A percentile compares a stretch with the other conserved stretches of the same genome.
These are phyloP conservation scores for Mormyrus iriodes DNA, from an alignment of 2,113 vertebrate species.

Conservation along the genomic window DNA sequence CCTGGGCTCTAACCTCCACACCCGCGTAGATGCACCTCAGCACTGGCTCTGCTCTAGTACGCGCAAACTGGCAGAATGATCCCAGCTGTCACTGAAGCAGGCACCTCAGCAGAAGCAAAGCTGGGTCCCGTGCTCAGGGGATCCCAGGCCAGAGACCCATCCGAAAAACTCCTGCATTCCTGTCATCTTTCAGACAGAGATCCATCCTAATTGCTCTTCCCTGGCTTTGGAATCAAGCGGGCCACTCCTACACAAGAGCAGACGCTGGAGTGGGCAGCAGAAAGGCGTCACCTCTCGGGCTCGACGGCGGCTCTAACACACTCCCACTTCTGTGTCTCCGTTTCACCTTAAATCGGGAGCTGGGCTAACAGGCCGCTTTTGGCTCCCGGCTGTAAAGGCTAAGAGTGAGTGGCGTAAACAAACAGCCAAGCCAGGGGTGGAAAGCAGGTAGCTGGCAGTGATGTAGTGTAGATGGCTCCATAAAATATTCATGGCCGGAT, in stretches of 20 bases:
- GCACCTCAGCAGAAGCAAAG: not conserved
- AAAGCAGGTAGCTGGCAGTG: not conserved
- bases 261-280: not conserved
- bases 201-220: not conserved
- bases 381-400: not conserved
- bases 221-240: not conserved
- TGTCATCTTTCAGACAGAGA: not conserved
- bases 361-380: not conserved
- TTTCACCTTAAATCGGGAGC: not conserved
- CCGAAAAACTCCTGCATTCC: not conserved
- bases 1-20: not conserved
- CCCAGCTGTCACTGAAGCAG: not conserved
- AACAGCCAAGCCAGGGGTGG: not conserved
- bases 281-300: not conserved
- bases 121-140: not conserved
- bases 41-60: not conserved
- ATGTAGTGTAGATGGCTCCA: not conserved
- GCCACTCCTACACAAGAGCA: not conserved
- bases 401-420: not conserved
- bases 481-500: conserved; percentile 10
- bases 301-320: not conserved
- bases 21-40: not conserved
- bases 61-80: not conserved
- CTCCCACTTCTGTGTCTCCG: too few species aligned
- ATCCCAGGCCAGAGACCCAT: not conserved